These are phyloP conservation scores for Drosophila lacertosa DNA, from an alignment of 1,140 invertebrate species.

Conservation along the genomic window DNA sequence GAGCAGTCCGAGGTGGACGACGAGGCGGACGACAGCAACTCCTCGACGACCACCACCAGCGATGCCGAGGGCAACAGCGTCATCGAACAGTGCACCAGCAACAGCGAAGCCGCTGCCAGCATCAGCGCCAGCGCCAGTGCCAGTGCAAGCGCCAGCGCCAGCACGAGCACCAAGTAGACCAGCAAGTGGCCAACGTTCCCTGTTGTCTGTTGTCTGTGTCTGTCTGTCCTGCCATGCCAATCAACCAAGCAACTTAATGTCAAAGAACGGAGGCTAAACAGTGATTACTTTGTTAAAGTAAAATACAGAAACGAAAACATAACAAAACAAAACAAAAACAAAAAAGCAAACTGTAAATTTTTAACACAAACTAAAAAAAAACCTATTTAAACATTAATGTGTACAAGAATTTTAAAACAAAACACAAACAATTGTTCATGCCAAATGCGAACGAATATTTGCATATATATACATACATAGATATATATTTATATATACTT, in stretches of 20 bases:
- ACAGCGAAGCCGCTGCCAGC: constrained; percentile 63
- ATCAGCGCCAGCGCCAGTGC: constrained; percentile 45
- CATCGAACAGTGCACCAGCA: constrained; percentile 75
- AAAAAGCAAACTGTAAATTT: constrained; percentile 54
- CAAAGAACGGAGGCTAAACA: constrained; percentile 81
- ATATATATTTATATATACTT: too few species aligned
- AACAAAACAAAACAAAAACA: constrained; percentile 18
- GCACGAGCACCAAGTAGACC: constrained; percentile 62
- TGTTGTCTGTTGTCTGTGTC: too few species aligned
- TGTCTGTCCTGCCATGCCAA: constrained; percentile 55
- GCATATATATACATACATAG: constrained; percentile 30
- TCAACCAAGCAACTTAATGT: constrained; percentile 74
- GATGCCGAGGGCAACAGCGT: constrained; percentile 79
- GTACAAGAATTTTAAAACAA: constrained; percentile 70
- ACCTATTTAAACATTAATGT: constrained; percentile 56
- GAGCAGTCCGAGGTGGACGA: constrained; percentile 45
- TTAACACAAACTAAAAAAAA: constrained; percentile 29
- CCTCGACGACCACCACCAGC: constrained; percentile 63
- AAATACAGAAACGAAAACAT: constrained; percentile 39
- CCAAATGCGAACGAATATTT: constrained; percentile 67
- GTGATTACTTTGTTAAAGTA: constrained; percentile 68
- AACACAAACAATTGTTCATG: constrained; percentile 67
- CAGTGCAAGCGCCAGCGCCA: constrained; percentile 26
- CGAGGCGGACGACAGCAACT: constrained; percentile 48
- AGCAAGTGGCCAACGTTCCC: constrained; percentile 21